Base-by-base conservation (phyloP, 2,888 invertebrate genomes). In the Scaptomyza cyrtandrae region DNA sequence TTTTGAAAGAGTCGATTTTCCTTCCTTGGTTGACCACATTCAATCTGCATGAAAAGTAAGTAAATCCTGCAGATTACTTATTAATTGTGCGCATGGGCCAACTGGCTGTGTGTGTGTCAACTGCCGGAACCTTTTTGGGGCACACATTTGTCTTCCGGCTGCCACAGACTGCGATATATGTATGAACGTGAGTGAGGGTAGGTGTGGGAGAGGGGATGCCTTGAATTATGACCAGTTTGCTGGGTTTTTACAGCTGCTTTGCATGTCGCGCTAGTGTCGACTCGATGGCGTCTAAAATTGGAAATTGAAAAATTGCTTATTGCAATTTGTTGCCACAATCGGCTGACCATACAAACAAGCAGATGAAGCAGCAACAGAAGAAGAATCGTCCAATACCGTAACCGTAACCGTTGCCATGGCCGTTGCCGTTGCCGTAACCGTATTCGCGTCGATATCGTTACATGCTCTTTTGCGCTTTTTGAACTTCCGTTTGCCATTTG, bases 301-400 rank as follows among this genome's bases (percentile, higher is more conserved):
- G 86, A 85, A 85, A 84, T 85, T 85, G 84, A 85, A 84, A 85
- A 86, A 85, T 85, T 86, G 84, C 84, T 85, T 85, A 85, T 85
- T 85, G 86, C 84, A 86, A 86, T 86, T 85, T 84, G 86, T 84
- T 79, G 76, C 84, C 84, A 84, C 84, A 84, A 84, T 84, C 84
- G 84, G 73, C 60, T 76, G 83, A 75, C 84, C 80, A 80, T 69
- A 59, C 50, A 67, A 64, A 62, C 52, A 27, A 16, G 11, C 2
- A 16, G 48, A 11, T 13, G 13, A 2, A 33, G 19, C 11, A 33
- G 19, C 11, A 49, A 10, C 13, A 49, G 29, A 7, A 16, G 27
- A 49, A 49, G 48, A 29, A 62, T 29, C 43, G 41, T 35, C 27
- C 39, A 59, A 49, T 60, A 37, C 43, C 60, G 43, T 31, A 31